Evolutionary conservation across 2,888 invertebrate species (phyloP).

Genomic region (Drosophila fungiperda): DNA sequence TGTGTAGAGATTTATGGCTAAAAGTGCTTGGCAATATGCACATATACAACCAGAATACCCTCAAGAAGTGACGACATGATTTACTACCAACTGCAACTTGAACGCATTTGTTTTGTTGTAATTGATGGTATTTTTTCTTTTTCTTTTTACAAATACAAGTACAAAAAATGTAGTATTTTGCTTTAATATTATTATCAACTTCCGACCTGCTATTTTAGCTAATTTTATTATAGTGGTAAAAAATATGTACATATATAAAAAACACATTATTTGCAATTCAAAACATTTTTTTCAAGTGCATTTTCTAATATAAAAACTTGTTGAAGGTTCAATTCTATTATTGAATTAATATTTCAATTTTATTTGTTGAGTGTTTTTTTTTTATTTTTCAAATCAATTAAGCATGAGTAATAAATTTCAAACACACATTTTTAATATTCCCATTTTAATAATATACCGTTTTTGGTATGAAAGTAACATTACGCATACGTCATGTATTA

Average conservation of each 20-base stretch:
- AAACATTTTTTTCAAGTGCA: not conserved
- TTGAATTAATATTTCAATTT: not conserved
- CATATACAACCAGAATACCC: not conserved
- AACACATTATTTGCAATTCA: not conserved
- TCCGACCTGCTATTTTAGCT: not conserved
- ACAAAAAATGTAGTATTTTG: not conserved
- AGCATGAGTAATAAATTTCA: not conserved
- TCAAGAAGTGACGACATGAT: conserved; percentile 28
- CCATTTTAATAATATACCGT: not conserved
- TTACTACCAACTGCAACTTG: conserved; percentile 13
- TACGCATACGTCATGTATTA: conserved; percentile 55
- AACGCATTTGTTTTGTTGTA: not conserved
- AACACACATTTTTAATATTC: not conserved
- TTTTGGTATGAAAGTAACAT: conserved; percentile 16
- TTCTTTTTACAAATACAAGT: not conserved
- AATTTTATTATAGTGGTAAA: accelerated
- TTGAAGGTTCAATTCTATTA: not conserved
- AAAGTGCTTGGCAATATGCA: conserved; percentile 4
- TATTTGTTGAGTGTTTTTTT: not conserved
- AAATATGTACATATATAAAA: not conserved
- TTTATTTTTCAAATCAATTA: not conserved
- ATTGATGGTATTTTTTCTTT: not conserved
- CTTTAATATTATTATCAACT: not conserved
- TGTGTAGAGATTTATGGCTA: conserved; percentile 47
- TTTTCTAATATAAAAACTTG: not conserved